Evolutionary conservation across 2,797 vertebrate genomes (phyloP), one percentile per base, ranked within the genome.

Genomic region (Falco rusticolus): DNA sequence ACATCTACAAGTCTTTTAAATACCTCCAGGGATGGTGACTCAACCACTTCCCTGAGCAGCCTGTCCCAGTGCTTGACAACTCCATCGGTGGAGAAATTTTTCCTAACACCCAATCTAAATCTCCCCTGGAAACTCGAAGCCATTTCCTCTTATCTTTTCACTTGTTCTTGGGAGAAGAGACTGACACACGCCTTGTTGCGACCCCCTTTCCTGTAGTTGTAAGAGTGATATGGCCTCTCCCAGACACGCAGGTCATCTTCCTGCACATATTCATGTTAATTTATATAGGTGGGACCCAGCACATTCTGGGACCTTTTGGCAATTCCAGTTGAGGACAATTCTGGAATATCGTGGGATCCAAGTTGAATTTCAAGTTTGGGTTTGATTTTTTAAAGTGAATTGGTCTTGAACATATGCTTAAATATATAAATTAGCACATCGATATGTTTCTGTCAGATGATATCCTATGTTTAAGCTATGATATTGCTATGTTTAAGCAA

Each of bases 171-270:
- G 22, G 21, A 88, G 7, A 69, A 66, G 31, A 78, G 22, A 33
- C 4, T 2, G 4, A 66, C 11, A 3, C 16, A 13, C 25, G 11
- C 18, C 16, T 74, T 2, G 0, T 20, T 29, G 16, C 31, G 66
- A 13, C 25, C 41, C 78, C 53, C 8, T 75, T 68, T 76, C 47
- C 65, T 7, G 13, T 16, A n/a, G 33, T 22, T 88, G 31, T 29
- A 71, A 50, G 10, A 56, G 12, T 2, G 1, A 18, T n/a, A 43
- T 33, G 22, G 10, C 76, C 19, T 93, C 20, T 64, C 14, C 5
- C 10, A 34, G 26, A 69, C 6, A 13, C 15, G 17, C 16, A 64
- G 33, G 12, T 50, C 41, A 57, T 45, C 69, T 69, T 37, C 15
- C 9, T 69, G 29, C 26, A 41, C 28, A 13, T 57, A 29, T 50